These are phyloP conservation scores for Fistularia tabacaria DNA, from an alignment of 2,797 vertebrate genomes.

Conservation along the genomic window DNA sequence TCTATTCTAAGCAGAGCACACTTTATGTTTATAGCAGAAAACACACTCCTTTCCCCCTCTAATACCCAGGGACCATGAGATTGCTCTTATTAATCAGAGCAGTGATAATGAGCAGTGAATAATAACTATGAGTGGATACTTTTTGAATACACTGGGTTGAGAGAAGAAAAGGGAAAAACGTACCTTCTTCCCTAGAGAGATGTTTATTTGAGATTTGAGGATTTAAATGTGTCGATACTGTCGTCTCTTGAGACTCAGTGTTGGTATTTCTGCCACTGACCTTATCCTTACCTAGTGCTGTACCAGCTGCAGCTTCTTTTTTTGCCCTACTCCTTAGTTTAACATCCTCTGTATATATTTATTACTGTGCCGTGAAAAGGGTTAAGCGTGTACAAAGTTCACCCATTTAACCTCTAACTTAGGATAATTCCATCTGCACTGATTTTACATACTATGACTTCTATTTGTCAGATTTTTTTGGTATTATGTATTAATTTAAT, in stretches of 20 bases:
- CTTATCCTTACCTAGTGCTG: conserved; percentile 53
- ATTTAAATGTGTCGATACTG: conserved; percentile 63
- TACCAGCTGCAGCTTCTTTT: conserved; percentile 46
- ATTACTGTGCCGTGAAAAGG: neutral
- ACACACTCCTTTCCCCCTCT: conserved; percentile 44
- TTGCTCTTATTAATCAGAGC: conserved; percentile 78
- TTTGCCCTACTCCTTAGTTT: conserved; percentile 10
- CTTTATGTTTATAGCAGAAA: conserved; percentile 61
- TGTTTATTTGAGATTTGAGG: conserved; percentile 69
- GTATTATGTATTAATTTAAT: too few species aligned
- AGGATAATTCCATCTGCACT: too few species aligned
- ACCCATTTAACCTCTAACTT: too few species aligned
- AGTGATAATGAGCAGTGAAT: conserved; percentile 78
- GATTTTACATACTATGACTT: too few species aligned
- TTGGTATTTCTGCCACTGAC: conserved; percentile 67
- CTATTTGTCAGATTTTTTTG: too few species aligned
- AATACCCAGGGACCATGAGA: conserved; percentile 72
- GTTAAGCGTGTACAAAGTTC: too few species aligned
- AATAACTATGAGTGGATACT: conserved; percentile 63
- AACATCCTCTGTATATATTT: conserved; percentile 3
- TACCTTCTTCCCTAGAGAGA: conserved; percentile 43
- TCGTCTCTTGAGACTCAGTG: conserved; percentile 44
- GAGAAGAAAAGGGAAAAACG: conserved; percentile 9
- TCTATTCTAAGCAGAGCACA: conserved; percentile 62
- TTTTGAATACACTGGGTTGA: conserved; percentile 58